Evolutionary conservation across 2,888 invertebrate species (phyloP).

Genomic region (Polyommatus iphigenia): DNA sequence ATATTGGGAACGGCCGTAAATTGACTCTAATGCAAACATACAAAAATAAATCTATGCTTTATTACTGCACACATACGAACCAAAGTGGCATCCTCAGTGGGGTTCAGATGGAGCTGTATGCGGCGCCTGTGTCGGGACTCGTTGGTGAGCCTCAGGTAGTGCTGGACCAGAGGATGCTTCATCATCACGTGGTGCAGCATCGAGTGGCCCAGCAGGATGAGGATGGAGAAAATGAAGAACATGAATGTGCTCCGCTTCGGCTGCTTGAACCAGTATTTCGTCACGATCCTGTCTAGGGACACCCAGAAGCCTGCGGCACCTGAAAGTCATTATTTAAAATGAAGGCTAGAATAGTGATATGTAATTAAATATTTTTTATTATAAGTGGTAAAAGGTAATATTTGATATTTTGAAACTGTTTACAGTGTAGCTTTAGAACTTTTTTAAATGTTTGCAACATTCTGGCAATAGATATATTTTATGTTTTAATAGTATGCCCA

Average conservation of each 20-base stretch:
- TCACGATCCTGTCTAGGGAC: constrained; percentile 90
- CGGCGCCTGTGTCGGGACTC: constrained; percentile 87
- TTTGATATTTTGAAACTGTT: no score
- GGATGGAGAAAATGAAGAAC: constrained; percentile 91
- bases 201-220: constrained; percentile 88
- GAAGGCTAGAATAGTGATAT: no score
- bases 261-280: constrained; percentile 88
- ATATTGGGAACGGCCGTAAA: no score
- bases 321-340: constrained; percentile 50
- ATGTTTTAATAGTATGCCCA: no score
- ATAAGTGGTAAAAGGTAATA: no score
- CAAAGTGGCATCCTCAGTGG: constrained; percentile 91
- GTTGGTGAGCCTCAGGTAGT: constrained; percentile 87
- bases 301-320: constrained; percentile 94
- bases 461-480: no score
- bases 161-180: constrained; percentile 89
- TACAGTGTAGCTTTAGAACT: no score
- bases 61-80: constrained; percentile 64
- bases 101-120: constrained; percentile 89
- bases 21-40: no score
- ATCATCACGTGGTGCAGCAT: constrained; percentile 88
- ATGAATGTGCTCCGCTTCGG: constrained; percentile 90
- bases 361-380: no score
- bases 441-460: no score
- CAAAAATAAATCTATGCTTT: no score